Percentiles rank a stretch among this genome's conserved stretches.
phyloP scores from a whole-genome alignment of 2,888 invertebrate species.

The Amiota communis region DNA sequence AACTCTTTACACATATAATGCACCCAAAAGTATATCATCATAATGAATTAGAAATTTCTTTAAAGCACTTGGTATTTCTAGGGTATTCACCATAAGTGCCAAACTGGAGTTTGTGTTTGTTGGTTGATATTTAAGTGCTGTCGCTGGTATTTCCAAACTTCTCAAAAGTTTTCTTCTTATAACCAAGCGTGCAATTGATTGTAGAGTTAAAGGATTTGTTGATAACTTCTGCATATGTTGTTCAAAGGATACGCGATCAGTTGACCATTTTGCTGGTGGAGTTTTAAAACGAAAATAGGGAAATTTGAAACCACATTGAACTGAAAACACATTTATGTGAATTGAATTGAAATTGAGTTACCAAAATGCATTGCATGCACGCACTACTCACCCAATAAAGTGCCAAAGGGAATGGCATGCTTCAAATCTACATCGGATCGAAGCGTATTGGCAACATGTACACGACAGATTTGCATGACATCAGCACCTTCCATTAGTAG shows the following conservation, averaged over 20 bases:
- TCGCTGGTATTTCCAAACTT: slow-evolving; percentile 50
- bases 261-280: slow-evolving; percentile 42
- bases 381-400: slow-evolving; percentile 66
- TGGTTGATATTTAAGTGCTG: slow-evolving; percentile 52
- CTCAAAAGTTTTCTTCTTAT: slow-evolving; percentile 61
- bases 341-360: background rate
- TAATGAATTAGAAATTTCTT: slow-evolving; percentile 68
- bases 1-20: no score
- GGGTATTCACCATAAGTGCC: slow-evolving; percentile 61
- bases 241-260: slow-evolving; percentile 50
- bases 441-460: slow-evolving; percentile 64
- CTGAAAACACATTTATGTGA: slow-evolving; percentile 46
- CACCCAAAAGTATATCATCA: slow-evolving; percentile 49
- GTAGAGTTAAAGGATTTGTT: slow-evolving; percentile 63
- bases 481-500: slow-evolving; percentile 70
- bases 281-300: slow-evolving; percentile 44
- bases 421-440: slow-evolving; percentile 42
- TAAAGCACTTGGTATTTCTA: slow-evolving; percentile 64
- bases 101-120: slow-evolving; percentile 65
- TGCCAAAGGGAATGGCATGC: slow-evolving; percentile 58
- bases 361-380: slow-evolving; percentile 52
- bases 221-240: slow-evolving; percentile 49
- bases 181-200: slow-evolving; percentile 64
- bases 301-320: slow-evolving; percentile 65
- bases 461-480: slow-evolving; percentile 60